phyloP scores from a whole-genome alignment of 2,797 vertebrate species.

The Sternarchorhynchus goeldii region DNA sequence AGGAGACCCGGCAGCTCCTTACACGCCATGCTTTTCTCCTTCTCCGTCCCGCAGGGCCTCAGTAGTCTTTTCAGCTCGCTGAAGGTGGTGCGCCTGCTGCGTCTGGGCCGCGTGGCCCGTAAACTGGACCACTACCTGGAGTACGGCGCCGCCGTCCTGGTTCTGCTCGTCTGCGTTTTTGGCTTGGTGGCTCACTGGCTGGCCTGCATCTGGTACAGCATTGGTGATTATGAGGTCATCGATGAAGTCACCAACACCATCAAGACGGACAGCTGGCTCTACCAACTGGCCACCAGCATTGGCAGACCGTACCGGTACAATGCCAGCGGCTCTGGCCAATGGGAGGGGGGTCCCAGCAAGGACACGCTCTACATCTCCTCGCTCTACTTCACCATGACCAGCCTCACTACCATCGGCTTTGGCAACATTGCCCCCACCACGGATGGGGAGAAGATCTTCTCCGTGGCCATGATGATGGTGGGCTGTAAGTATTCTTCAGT shows the following conservation, averaged over 20 bases:
- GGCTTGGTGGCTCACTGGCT: conserved; percentile 89
- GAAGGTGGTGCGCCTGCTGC: conserved; percentile 85
- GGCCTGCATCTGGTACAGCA: conserved; percentile 91
- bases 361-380: conserved; percentile 89
- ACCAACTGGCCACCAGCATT: conserved; percentile 85
- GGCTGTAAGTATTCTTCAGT: conserved; percentile 54
- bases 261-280: conserved; percentile 88
- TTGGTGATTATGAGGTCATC: conserved; percentile 87
- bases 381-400: conserved; percentile 91
- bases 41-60: conserved; percentile 75
- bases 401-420: conserved; percentile 90
- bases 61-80: conserved; percentile 90
- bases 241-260: conserved; percentile 85
- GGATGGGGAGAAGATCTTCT: conserved; percentile 91
- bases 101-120: conserved; percentile 84
- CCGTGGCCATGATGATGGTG: conserved; percentile 87
- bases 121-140: conserved; percentile 89
- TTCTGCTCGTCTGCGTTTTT: conserved; percentile 86
- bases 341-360: conserved; percentile 84
- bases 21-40: not conserved
- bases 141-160: conserved; percentile 85
- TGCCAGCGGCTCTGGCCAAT: conserved; percentile 80
- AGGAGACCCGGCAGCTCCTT: not conserved
- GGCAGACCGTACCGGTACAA: conserved; percentile 86
- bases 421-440: conserved; percentile 92